A percentile compares a stretch with the other conserved stretches of the same genome.
phyloP scores from a whole-genome alignment of 1,140 invertebrate species.

The Thereuonema tuberculata region DNA sequence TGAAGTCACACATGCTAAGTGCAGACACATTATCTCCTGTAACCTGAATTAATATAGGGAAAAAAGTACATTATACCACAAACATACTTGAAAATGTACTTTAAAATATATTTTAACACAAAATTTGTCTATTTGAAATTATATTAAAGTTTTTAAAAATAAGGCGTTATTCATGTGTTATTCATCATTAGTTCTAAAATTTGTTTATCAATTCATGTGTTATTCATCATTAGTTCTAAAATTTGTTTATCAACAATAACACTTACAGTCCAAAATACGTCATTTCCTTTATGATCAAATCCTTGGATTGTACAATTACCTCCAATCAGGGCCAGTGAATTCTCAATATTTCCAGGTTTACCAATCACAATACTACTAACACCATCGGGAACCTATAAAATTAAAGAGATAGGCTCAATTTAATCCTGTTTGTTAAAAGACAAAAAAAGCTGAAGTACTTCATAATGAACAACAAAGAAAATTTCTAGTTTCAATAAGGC shows the following conservation, averaged over 20 bases:
- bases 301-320: slow-evolving; percentile 76
- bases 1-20: slow-evolving; percentile 65
- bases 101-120: slow-evolving; percentile 2
- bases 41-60: no score
- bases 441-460: background rate
- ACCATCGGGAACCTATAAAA: slow-evolving; percentile 54
- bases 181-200: background rate
- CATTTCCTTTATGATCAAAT: slow-evolving; percentile 62
- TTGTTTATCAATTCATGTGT: background rate
- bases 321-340: slow-evolving; percentile 60
- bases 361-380: slow-evolving; percentile 63
- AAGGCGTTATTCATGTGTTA: no score
- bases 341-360: slow-evolving; percentile 44
- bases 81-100: background rate
- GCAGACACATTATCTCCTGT: slow-evolving; percentile 77
- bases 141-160: no score
- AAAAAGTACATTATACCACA: no score
- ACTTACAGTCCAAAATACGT: slow-evolving; percentile 75
- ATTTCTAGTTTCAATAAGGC: background rate
- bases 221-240: background rate
- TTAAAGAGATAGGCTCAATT: background rate
- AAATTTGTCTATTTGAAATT: background rate
- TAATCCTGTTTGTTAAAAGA: background rate
- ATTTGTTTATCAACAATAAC: no score
- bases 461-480: background rate